These are phyloP conservation scores for Thrips palmi DNA, from an alignment of 1,140 invertebrate genomes.

Conservation along the genomic window DNA sequence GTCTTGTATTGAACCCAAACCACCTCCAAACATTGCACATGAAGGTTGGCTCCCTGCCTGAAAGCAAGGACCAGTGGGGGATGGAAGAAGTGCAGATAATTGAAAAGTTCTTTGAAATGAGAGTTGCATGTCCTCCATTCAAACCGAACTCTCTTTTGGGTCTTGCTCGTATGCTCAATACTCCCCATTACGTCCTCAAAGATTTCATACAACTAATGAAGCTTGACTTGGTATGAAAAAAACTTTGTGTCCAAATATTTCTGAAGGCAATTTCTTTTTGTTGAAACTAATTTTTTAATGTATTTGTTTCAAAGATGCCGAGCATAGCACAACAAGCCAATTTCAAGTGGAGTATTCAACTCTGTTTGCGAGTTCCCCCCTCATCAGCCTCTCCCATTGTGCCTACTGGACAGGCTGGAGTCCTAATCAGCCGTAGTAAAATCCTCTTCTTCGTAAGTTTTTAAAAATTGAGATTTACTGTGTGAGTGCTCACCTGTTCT, in stretches of 20 bases:
- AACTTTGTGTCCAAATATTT: background rate
- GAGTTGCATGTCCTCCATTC: slow-evolving; percentile 71
- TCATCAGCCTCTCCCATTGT: slow-evolving; percentile 64
- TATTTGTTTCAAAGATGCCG: slow-evolving; percentile 29
- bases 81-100: slow-evolving; percentile 70
- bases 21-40: slow-evolving; percentile 80
- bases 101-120: slow-evolving; percentile 81
- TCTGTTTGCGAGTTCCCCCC: slow-evolving; percentile 78
- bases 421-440: slow-evolving; percentile 65
- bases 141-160: slow-evolving; percentile 71
- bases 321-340: slow-evolving; percentile 40
- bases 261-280: background rate
- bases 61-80: slow-evolving; percentile 71
- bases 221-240: slow-evolving; percentile 41
- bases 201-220: slow-evolving; percentile 83
- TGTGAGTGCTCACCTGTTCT: slow-evolving; percentile 6
- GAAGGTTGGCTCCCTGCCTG: slow-evolving; percentile 65
- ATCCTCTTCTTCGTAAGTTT: slow-evolving; percentile 74
- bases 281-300: slow-evolving; percentile 3
- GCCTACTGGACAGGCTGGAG: slow-evolving; percentile 64
- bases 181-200: slow-evolving; percentile 63
- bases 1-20: slow-evolving; percentile 64
- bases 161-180: slow-evolving; percentile 56
- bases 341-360: slow-evolving; percentile 70
- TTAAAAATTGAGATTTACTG: too few relatives aligned